Conservation (phyloP, 1,140 invertebrate species). For the Maniola jurtina region DNA sequence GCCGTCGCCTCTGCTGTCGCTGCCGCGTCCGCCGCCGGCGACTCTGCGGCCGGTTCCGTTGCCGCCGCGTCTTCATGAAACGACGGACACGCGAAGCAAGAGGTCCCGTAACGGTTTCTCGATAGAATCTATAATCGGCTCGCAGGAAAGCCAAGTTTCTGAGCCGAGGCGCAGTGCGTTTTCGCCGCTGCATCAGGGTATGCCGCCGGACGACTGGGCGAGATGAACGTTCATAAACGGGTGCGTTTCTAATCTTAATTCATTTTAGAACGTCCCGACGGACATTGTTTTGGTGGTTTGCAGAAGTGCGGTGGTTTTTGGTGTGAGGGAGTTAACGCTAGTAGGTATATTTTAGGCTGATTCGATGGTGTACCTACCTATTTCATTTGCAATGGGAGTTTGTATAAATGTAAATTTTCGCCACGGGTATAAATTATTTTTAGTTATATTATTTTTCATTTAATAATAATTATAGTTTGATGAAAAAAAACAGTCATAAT, state of each 20-base stretch:
- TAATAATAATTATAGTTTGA: neutral
- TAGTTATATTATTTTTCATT: slow-evolving; percentile 5
- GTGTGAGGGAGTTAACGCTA: slow-evolving; percentile 17
- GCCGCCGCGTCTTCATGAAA: slow-evolving; percentile 58
- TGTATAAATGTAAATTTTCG: slow-evolving; percentile 22
- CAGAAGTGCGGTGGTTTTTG: neutral
- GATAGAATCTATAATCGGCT: slow-evolving; percentile 74
- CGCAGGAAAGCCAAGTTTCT: slow-evolving; percentile 46
- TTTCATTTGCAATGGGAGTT: slow-evolving; percentile 9
- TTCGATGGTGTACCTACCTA: slow-evolving; percentile 1
- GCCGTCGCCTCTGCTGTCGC: slow-evolving; percentile 60
- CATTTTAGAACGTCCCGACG: slow-evolving; percentile 46
- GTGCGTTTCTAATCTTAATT: slow-evolving; percentile 43
- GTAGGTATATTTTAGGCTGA: slow-evolving; percentile 1
- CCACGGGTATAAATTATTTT: slow-evolving; percentile 1
- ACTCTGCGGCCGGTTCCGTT: slow-evolving; percentile 66
- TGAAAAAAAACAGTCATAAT: slow-evolving; percentile 19
- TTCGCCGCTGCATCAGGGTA: slow-evolving; percentile 62
- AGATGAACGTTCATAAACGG: slow-evolving; percentile 66
- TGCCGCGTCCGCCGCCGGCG: slow-evolving; percentile 67
- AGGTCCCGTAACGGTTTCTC: slow-evolving; percentile 75
- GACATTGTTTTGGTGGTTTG: slow-evolving; percentile 16
- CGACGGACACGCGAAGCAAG: slow-evolving; percentile 60
- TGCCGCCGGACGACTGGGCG: slow-evolving; percentile 74
- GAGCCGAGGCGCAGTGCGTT: slow-evolving; percentile 71